Base-by-base conservation (phyloP, 2,888 invertebrate genomes). In the Mesorhabditis spiculigera region DNA sequence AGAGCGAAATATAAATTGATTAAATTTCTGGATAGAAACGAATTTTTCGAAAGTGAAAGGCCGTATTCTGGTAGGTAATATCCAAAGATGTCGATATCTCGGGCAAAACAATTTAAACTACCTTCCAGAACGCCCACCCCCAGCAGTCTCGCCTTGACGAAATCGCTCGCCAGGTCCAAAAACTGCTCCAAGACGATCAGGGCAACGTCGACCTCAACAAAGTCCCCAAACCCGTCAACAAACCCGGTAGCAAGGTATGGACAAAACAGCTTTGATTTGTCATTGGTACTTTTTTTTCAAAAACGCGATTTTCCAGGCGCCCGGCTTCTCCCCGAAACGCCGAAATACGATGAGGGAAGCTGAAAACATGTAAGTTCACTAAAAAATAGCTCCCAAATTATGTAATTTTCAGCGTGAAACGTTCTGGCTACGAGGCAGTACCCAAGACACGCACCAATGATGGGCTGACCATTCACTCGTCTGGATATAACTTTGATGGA, bases 401-500 rank as follows among this genome's bases (percentile, higher is more conserved):
- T 28, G 28, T 28, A 28, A 13, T 50, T n/a, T 50, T 50, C n/a
- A 50, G 58, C 8, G n/a, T 50, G 8, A 10, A 50, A 3, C 8
- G n/a, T 1, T 50, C 58, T 50, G 58, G 58, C 58, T 50, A 50
- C n/a, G 58, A 50, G 8, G 58, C 58, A 10, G 58, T n/a, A n/a
- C 58, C 58, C 1, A 50, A 50, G n/a, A 50, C 58, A n/a, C 8
- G n/a, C 8, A 50, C 58, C 8, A 50, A 50, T n/a, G 58, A n/a
- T 50, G 58, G 58, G n/a, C 8, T 50, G 10, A 50, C 58, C 10
- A 50, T 50, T 50, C 58, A 50, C n/a, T 50, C 58, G 8, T 50
- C 58, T 50, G 58, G 58, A 50, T 50, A 50, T 50, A 50, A 50
- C n/a, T 50, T 50, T n/a, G 58, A 50, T 50, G 58, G 58, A 13